Evolutionary conservation across 2,888 invertebrate species (phyloP).

Genomic region (Cheilosia pagana): DNA sequence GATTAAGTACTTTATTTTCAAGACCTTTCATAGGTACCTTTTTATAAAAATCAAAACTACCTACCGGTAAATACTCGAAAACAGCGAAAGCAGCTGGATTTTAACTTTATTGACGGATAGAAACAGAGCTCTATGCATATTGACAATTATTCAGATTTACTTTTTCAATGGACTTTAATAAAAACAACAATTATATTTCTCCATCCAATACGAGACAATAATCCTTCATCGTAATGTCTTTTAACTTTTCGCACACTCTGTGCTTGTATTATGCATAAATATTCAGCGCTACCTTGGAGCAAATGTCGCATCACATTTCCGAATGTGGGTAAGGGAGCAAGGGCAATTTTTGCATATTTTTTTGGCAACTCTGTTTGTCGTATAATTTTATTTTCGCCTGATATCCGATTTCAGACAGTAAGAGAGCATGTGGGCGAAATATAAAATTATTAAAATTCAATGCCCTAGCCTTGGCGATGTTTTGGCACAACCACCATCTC

Average conservation of each 20-base stretch:
- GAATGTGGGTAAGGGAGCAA: neutral
- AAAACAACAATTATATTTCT: no score
- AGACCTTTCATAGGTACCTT: no score
- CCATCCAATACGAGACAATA: no score
- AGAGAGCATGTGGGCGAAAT: slow-evolving; percentile 16
- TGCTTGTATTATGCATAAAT: neutral
- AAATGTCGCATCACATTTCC: neutral
- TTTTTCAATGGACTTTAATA: no score
- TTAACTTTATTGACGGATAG: no score
- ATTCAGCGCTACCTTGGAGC: neutral
- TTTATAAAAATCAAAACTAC: no score
- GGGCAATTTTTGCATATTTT: neutral
- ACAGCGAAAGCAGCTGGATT: no score
- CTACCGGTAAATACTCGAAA: no score
- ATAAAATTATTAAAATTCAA: slow-evolving; percentile 26
- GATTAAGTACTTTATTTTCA: no score
- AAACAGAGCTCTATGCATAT: no score
- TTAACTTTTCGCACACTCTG: slow-evolving; percentile 23
- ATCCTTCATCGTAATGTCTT: neutral
- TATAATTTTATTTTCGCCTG: slow-evolving; percentile 1
- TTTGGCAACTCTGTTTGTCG: neutral
- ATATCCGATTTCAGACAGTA: neutral
- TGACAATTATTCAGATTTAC: no score
- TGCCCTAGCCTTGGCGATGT: slow-evolving; percentile 24
- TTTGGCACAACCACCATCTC: slow-evolving; percentile 34